Conservation (phyloP, 2,888 invertebrate genomes). For the Erpobdella octoculata region DNA sequence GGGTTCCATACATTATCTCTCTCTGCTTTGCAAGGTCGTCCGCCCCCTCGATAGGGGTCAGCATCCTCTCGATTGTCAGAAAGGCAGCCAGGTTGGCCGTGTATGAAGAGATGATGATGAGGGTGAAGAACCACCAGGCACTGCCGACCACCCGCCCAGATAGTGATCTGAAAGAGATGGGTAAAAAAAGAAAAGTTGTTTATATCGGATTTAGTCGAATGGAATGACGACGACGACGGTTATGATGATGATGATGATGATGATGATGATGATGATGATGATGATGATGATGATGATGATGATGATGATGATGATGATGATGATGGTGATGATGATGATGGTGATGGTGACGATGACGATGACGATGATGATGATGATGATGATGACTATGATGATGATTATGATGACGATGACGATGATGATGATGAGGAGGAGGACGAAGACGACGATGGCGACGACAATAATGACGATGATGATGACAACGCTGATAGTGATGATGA, state of each 20-base stretch:
- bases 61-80: constrained; percentile 90
- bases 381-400: no score
- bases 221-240: background rate
- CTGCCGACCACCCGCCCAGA: constrained; percentile 91
- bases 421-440: no score
- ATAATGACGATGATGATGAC: no score
- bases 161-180: constrained; percentile 59
- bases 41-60: constrained; percentile 82
- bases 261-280: background rate
- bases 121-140: constrained; percentile 99
- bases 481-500: no score
- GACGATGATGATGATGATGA: background rate
- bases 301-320: constrained; percentile 15
- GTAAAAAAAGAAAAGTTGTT: background rate
- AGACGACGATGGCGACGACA: no score
- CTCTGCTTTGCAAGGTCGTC: constrained; percentile 76
- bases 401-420: no score
- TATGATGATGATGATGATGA: background rate
- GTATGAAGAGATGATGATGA: constrained; percentile 93
- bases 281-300: background rate
- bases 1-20: constrained; percentile 59
- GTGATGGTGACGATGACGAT: constrained; percentile 9
- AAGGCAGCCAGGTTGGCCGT: constrained; percentile 91
- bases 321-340: constrained; percentile 14
- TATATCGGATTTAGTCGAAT: background rate